Evolutionary conservation across 1,140 invertebrate species (phyloP).

Genomic region (Linepithema humile): DNA sequence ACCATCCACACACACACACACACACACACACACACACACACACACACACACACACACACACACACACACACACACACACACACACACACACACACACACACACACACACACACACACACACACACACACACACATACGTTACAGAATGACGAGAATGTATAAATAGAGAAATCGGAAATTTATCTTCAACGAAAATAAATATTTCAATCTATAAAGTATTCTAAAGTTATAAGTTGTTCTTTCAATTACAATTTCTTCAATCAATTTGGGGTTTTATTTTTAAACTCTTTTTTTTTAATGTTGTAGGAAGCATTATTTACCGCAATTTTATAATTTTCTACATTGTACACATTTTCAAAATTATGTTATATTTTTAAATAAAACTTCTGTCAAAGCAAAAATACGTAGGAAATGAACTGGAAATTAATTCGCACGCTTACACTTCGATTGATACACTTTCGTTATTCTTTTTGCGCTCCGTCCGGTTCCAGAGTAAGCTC

Average conservation of each 20-base stretch:
- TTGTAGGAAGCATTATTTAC: not conserved
- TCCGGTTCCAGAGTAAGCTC: constrained; percentile 16
- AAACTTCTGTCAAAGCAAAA: too few relatives aligned
- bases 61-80: too few relatives aligned
- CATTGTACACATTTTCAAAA: too few relatives aligned
- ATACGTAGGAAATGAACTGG: not conserved
- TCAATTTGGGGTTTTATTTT: not conserved
- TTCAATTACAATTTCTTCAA: not conserved
- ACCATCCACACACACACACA: too few relatives aligned
- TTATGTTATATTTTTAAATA: too few relatives aligned
- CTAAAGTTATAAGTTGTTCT: not conserved
- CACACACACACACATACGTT: too few relatives aligned
- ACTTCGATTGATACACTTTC: not conserved
- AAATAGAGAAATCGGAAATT: not conserved
- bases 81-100: too few relatives aligned
- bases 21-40: too few relatives aligned
- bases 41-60: too few relatives aligned
- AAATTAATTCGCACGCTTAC: not conserved
- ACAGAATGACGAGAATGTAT: not conserved
- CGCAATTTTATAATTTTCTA: not conserved
- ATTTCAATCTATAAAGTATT: not conserved
- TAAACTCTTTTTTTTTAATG: too few relatives aligned
- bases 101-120: too few relatives aligned
- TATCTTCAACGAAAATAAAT: not conserved
- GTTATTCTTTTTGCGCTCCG: not conserved